Evolutionary conservation across 2,113 vertebrate species (phyloP).

Genomic region (Tupaia tana): DNA sequence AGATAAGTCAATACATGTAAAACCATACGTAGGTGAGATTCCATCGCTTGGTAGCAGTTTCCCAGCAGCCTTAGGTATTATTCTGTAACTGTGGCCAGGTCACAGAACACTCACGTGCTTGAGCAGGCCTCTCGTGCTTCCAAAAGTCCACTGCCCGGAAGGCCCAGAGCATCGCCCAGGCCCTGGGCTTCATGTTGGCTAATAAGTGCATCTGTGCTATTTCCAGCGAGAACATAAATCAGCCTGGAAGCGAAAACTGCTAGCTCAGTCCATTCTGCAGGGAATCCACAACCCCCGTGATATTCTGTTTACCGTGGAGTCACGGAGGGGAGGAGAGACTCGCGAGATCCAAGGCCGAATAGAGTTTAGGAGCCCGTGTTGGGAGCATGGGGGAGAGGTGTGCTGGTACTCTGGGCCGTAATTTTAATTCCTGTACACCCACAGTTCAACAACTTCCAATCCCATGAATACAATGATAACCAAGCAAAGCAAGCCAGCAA

Average conservation of each 20-base stretch:
- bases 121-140: neutral
- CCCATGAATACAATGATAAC: neutral
- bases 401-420: neutral
- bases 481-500: neutral
- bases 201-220: conserved; percentile 62
- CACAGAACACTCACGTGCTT: neutral
- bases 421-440: too few species aligned
- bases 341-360: neutral
- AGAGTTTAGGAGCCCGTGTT: neutral
- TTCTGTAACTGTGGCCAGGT: neutral
- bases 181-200: conserved; percentile 54
- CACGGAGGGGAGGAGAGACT: neutral
- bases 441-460: neutral
- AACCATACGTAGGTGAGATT: conserved; percentile 25
- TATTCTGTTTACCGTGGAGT: neutral
- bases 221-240: conserved; percentile 71
- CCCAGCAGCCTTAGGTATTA: conserved; percentile 22
- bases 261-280: conserved; percentile 70
- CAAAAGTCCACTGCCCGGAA: conserved; percentile 8
- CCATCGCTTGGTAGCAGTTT: neutral
- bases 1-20: neutral
- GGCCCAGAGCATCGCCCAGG: neutral
- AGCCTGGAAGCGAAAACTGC: conserved; percentile 73
- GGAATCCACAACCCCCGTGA: conserved; percentile 33
- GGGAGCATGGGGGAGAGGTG: neutral